A percentile compares a stretch with the other conserved stretches of the same genome.
These are phyloP conservation scores for Mirza zaza DNA, from an alignment of 2,113 vertebrate species.

Conservation along the genomic window DNA sequence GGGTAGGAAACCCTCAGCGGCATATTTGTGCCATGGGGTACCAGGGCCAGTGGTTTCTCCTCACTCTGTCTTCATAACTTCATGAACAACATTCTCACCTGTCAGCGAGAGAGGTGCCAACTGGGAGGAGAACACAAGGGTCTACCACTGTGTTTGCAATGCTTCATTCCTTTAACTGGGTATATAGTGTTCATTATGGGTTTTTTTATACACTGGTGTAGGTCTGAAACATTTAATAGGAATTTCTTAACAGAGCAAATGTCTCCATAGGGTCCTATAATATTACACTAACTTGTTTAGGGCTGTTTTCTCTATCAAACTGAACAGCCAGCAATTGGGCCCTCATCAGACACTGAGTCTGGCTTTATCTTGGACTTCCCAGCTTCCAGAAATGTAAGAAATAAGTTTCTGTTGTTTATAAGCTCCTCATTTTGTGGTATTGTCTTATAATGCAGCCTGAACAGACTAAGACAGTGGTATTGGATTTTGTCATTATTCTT, in stretches of 20 bases:
- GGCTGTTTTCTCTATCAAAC: neutral
- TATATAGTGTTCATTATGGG: neutral
- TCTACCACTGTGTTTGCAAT: neutral
- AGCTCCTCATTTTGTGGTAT: neutral
- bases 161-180: neutral
- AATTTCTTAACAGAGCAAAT: neutral
- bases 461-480: neutral
- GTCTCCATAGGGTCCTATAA: fast-evolving
- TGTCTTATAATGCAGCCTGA: too few relatives aligned
- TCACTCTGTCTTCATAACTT: neutral
- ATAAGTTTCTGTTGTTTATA: neutral
- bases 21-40: neutral
- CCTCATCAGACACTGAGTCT: neutral
- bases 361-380: neutral
- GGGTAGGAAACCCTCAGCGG: neutral
- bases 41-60: neutral
- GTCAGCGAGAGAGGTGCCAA: neutral
- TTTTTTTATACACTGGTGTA: neutral
- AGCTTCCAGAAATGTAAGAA: neutral
- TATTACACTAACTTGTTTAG: neutral
- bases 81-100: neutral
- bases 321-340: neutral
- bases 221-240: neutral
- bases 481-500: neutral
- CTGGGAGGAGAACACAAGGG: neutral